These are phyloP conservation scores for Phlogophora meticulosa DNA, from an alignment of 2,888 invertebrate species.

Conservation along the genomic window DNA sequence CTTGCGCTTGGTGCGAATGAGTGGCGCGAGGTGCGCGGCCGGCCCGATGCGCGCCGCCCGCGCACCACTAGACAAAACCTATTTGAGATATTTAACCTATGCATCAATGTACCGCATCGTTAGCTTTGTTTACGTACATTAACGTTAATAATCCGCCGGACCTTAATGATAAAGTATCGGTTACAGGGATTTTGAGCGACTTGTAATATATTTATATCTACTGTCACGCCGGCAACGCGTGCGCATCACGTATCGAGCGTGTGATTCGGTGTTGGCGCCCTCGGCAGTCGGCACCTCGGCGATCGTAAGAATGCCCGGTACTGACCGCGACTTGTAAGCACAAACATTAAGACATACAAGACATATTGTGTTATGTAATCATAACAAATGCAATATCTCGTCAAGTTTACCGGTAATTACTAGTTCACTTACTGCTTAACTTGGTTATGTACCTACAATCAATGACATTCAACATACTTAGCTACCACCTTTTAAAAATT, in stretches of 20 bases:
- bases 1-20: slow-evolving; percentile 83
- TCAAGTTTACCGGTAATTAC: slow-evolving; percentile 24
- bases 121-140: slow-evolving; percentile 78
- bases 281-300: slow-evolving; percentile 67
- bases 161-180: slow-evolving; percentile 77
- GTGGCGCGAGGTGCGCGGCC: slow-evolving; percentile 70
- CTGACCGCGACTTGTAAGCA: slow-evolving; percentile 53
- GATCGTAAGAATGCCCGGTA: slow-evolving; percentile 56
- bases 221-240: slow-evolving; percentile 80
- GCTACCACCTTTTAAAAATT: not conserved
- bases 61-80: slow-evolving; percentile 74
- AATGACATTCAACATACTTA: not conserved
- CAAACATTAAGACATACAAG: slow-evolving; percentile 58
- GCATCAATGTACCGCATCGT: slow-evolving; percentile 71
- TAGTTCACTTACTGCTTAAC: not conserved
- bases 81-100: slow-evolving; percentile 80
- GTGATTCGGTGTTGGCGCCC: slow-evolving; percentile 81
- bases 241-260: slow-evolving; percentile 80
- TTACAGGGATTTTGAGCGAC: slow-evolving; percentile 72
- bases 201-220: slow-evolving; percentile 78
- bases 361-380: slow-evolving; percentile 60
- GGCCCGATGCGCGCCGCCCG: slow-evolving; percentile 66
- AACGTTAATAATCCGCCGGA: slow-evolving; percentile 77
- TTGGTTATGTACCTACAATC: not conserved
- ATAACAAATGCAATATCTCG: slow-evolving; percentile 48